These are phyloP conservation scores for Acheta domesticus DNA, from an alignment of 2,888 invertebrate species.

Conservation along the genomic window DNA sequence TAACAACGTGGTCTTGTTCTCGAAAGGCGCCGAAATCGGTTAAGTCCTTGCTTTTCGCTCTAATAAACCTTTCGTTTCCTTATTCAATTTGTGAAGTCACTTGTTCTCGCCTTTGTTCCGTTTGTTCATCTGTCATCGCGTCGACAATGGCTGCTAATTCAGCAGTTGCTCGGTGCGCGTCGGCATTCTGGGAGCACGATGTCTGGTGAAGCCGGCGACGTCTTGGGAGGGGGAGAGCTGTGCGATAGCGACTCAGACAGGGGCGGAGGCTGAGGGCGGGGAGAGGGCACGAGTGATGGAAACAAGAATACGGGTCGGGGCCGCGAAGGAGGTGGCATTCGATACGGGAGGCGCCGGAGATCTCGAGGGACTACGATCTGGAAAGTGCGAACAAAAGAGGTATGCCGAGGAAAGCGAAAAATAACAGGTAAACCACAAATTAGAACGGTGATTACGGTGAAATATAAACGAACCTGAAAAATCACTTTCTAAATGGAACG, in stretches of 20 bases:
- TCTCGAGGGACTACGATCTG: not conserved
- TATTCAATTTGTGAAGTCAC: slow-evolving; percentile 4
- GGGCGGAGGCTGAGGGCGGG: not conserved
- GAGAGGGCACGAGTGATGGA: not conserved
- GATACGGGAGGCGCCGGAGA: not conserved
- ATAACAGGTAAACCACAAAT: too few relatives aligned
- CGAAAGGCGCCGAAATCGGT: not conserved
- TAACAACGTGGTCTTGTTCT: slow-evolving; percentile 5
- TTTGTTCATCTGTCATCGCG: slow-evolving; percentile 1
- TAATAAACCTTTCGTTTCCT: not conserved
- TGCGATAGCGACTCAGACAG: not conserved
- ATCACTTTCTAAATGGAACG: too few relatives aligned
- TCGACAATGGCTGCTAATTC: slow-evolving; percentile 18
- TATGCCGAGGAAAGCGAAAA: too few relatives aligned
- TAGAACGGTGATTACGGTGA: too few relatives aligned
- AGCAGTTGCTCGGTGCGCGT: not conserved
- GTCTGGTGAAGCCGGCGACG: not conserved
- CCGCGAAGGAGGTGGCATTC: not conserved
- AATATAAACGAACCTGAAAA: too few relatives aligned
- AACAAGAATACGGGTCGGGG: not conserved
- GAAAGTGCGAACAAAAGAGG: too few relatives aligned
- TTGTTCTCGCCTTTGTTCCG: slow-evolving; percentile 9
- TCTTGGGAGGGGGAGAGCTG: not conserved
- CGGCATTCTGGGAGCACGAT: not conserved
- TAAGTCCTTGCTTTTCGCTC: not conserved